These are phyloP conservation scores for Sceloporus undulatus DNA, from an alignment of 2,113 vertebrate genomes.

Conservation along the genomic window DNA sequence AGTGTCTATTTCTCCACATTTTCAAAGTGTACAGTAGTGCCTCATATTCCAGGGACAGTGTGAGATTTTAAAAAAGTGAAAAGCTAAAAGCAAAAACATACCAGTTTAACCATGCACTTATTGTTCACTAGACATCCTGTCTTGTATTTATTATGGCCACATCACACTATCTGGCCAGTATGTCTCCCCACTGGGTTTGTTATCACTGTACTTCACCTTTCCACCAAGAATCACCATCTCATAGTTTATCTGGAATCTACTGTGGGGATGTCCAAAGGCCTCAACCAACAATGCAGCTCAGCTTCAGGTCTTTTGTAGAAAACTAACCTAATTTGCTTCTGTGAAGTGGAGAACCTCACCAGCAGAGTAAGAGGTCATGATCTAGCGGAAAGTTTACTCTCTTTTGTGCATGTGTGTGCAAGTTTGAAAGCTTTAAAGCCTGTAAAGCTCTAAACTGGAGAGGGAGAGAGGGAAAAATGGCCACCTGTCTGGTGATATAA, in stretches of 20 bases:
- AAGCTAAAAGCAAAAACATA: neutral
- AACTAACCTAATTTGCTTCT: neutral
- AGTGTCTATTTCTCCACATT: neutral
- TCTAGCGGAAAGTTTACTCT: constrained; percentile 18
- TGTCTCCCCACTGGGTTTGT: neutral
- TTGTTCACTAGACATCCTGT: neutral
- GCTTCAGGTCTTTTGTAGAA: neutral
- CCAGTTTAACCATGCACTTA: neutral
- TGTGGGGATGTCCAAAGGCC: neutral
- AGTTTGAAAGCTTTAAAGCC: constrained; percentile 69
- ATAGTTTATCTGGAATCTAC: neutral
- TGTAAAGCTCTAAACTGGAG: constrained; percentile 65
- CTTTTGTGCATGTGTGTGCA: neutral
- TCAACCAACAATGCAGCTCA: neutral
- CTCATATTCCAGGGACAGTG: no score
- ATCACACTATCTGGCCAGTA: neutral
- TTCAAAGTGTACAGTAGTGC: neutral
- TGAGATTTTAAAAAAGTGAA: no score
- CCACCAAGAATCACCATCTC: neutral
- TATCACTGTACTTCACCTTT: neutral
- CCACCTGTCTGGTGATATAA: constrained; percentile 81
- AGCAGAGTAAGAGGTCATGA: neutral
- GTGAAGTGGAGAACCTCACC: neutral
- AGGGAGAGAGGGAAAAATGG: constrained; percentile 60
- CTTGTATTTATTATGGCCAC: neutral